These are phyloP conservation scores for Tetramorium parvispinum DNA, from an alignment of 1,140 invertebrate species.

Conservation along the genomic window DNA sequence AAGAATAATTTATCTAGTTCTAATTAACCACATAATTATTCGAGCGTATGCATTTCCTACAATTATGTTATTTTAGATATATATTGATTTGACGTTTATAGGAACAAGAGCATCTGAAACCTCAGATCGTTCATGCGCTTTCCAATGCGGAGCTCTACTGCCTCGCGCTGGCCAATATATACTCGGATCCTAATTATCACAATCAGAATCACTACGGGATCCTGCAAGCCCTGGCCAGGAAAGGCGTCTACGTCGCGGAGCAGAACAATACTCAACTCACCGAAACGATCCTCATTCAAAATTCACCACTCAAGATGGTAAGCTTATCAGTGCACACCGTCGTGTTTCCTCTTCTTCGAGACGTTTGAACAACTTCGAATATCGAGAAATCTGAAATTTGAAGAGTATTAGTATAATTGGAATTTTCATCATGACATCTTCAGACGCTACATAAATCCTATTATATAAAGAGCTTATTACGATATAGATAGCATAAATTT, in stretches of 20 bases:
- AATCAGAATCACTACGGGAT: conserved; percentile 98
- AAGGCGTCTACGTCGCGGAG: conserved; percentile 95
- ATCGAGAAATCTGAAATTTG: neutral
- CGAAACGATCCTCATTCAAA: conserved; percentile 98
- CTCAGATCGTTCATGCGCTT: conserved; percentile 95
- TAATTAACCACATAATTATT: conserved; percentile 14
- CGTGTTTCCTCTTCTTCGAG: neutral
- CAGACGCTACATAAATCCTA: neutral
- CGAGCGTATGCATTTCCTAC: neutral
- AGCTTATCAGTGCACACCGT: conserved; percentile 76
- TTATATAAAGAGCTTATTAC: neutral
- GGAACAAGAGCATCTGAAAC: conserved; percentile 97
- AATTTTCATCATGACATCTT: neutral
- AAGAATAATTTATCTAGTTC: neutral
- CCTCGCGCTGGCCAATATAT: conserved; percentile 97
- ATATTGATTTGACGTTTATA: conserved; percentile 82
- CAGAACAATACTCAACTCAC: conserved; percentile 95
- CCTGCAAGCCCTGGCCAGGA: conserved; percentile 95
- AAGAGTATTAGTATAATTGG: neutral
- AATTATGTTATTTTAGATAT: neutral
- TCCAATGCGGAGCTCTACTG: conserved; percentile 98
- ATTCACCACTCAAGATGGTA: conserved; percentile 97
- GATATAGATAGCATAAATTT: neutral
- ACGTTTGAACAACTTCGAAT: neutral
- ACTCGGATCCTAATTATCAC: conserved; percentile 98